A percentile compares a stretch with the other conserved stretches of the same genome.
phyloP scores from a whole-genome alignment of 37 sponge, comb jelly and placozoan genomes.

The Spongilla lacustris region DNA sequence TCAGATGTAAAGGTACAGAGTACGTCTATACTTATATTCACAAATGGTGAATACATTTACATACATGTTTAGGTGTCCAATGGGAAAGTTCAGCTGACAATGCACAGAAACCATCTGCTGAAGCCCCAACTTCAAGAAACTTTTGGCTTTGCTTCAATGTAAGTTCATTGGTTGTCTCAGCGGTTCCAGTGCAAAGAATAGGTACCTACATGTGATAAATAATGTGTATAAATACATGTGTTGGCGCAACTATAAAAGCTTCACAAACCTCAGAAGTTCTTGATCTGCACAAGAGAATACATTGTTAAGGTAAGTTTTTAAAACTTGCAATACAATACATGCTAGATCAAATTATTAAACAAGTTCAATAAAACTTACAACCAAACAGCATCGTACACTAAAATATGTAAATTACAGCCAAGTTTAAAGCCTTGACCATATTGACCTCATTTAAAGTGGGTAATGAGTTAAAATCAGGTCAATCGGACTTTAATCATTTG shows the following conservation, averaged over 20 bases:
- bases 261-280: not conserved
- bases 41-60: not conserved
- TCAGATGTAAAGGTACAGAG: too few relatives aligned
- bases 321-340: not conserved
- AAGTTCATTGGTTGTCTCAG: not conserved
- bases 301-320: not conserved
- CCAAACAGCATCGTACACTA: too few relatives aligned
- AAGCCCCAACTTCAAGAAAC: not conserved
- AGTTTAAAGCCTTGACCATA: too few relatives aligned
- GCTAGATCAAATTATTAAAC: too few relatives aligned
- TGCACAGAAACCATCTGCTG: not conserved
- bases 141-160: not conserved
- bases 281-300: not conserved
- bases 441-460: too few relatives aligned
- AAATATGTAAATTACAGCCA: too few relatives aligned
- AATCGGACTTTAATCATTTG: too few relatives aligned
- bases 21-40: too few relatives aligned
- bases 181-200: not conserved
- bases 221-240: not conserved
- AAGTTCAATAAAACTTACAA: too few relatives aligned
- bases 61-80: constrained; percentile 20
- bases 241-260: not conserved
- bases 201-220: not conserved
- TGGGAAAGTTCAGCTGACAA: constrained; percentile 3
- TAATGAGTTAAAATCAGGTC: too few relatives aligned